A percentile compares a stretch with the other conserved stretches of the same genome.
Evolutionary conservation across 2,797 vertebrate species (phyloP).

Genomic region (Choloepus didactylus): DNA sequence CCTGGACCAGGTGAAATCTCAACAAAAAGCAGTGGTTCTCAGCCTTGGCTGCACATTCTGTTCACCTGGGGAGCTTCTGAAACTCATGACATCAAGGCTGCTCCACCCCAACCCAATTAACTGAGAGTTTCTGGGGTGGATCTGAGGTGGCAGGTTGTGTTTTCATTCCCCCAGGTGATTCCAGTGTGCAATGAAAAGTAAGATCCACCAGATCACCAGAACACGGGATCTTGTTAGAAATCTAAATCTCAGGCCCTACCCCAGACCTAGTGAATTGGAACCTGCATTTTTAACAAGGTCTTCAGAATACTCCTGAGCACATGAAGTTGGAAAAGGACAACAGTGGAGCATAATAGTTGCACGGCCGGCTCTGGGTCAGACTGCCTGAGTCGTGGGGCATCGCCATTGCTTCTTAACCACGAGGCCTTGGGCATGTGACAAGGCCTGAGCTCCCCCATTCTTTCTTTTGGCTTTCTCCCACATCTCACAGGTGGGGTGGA

Average conservation of each 20-base stretch:
- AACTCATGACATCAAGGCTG: neutral
- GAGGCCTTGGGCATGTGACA: neutral
- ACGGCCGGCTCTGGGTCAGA: neutral
- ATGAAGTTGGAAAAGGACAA: neutral
- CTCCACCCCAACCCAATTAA: neutral
- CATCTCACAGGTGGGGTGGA: fast-evolving
- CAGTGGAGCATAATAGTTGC: neutral
- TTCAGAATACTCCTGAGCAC: neutral
- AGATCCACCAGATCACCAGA: neutral
- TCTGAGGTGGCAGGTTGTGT: neutral
- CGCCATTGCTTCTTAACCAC: neutral
- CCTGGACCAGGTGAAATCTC: neutral
- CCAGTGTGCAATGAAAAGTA: neutral
- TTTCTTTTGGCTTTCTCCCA: neutral
- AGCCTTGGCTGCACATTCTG: neutral
- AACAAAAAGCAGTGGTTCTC: neutral
- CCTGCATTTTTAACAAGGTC: neutral
- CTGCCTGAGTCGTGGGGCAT: neutral
- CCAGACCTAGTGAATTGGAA: neutral
- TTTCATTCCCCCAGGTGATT: neutral
- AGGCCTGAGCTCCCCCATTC: neutral
- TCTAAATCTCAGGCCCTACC: neutral
- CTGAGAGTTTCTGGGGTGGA: neutral
- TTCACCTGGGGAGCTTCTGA: neutral
- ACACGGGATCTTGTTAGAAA: neutral